A percentile compares a stretch with the other conserved stretches of the same genome.
Conservation (phyloP, 2,888 invertebrate species). For the Limnephilus auricula region DNA sequence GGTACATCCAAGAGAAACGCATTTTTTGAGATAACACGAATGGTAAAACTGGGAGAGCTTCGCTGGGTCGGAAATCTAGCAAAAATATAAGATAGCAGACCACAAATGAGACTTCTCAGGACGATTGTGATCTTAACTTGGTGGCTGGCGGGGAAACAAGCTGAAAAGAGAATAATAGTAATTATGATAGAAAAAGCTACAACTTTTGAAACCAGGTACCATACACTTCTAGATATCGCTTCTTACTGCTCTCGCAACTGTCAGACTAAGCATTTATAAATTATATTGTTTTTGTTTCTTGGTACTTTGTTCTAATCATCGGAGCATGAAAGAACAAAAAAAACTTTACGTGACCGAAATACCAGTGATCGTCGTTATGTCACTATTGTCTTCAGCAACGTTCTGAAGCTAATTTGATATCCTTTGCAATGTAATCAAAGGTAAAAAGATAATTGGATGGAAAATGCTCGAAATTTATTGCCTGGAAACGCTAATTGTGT, state of each 20-base stretch:
- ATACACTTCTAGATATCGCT: neutral
- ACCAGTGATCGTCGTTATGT: neutral
- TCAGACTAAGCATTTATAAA: neutral
- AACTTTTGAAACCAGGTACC: neutral
- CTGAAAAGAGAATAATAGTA: neutral
- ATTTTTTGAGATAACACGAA: neutral
- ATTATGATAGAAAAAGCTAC: neutral
- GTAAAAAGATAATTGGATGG: conserved; percentile 22
- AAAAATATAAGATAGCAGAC: neutral
- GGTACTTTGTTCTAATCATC: neutral
- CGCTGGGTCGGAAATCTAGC: neutral
- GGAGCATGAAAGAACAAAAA: conserved; percentile 10
- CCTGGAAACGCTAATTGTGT: conserved; percentile 23
- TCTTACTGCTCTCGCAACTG: neutral
- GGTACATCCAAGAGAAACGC: neutral
- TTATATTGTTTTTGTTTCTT: neutral
- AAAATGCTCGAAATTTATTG: conserved; percentile 19
- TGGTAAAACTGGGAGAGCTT: neutral
- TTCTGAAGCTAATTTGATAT: neutral
- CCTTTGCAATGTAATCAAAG: conserved; percentile 15
- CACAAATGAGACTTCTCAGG: neutral
- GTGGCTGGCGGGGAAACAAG: neutral
- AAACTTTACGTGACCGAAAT: neutral
- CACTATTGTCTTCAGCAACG: neutral
- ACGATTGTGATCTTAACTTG: neutral